Percentiles rank a stretch among this genome's conserved stretches.
phyloP scores from a whole-genome alignment of 2,888 invertebrate species.

The Phorcus lineatus region DNA sequence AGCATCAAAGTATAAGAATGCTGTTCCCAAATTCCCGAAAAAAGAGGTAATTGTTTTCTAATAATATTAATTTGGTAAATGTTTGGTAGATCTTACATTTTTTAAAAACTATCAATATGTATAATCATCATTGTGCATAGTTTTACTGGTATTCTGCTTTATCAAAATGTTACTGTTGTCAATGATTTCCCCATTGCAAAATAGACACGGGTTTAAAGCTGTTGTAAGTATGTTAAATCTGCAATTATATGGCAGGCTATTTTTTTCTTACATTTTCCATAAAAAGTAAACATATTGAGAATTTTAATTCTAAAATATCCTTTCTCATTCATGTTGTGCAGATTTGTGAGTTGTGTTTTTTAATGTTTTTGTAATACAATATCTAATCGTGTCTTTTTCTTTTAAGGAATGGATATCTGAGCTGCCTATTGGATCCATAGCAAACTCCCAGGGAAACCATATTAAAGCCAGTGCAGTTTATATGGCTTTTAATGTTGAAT shows the following conservation, averaged over 20 bases:
- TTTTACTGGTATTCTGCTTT: too few relatives aligned
- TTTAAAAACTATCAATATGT: too few relatives aligned
- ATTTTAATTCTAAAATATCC: background rate
- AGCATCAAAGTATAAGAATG: slow-evolving; percentile 98
- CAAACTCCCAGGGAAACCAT: slow-evolving; percentile 94
- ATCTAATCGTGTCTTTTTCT: slow-evolving; percentile 15
- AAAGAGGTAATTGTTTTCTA: slow-evolving; percentile 80
- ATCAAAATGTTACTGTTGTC: too few relatives aligned
- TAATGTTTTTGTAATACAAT: background rate
- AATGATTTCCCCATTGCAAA: too few relatives aligned
- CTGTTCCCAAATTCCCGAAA: slow-evolving; percentile 95
- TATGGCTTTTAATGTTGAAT: slow-evolving; percentile 97
- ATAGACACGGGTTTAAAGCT: too few relatives aligned
- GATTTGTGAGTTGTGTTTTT: background rate
- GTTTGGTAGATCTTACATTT: too few relatives aligned
- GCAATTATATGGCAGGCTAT: background rate
- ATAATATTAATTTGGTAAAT: too few relatives aligned
- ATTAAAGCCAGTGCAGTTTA: slow-evolving; percentile 94
- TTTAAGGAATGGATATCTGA: slow-evolving; percentile 84
- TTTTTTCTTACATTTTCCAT: too few relatives aligned
- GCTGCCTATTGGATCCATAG: slow-evolving; percentile 90
- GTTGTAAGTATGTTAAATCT: background rate
- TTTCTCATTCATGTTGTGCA: background rate
- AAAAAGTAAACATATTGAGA: too few relatives aligned
- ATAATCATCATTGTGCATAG: too few relatives aligned